A percentile compares a stretch with the other conserved stretches of the same genome.
These are phyloP conservation scores for Julus scanicus DNA, from an alignment of 2,888 invertebrate species.

Conservation along the genomic window DNA sequence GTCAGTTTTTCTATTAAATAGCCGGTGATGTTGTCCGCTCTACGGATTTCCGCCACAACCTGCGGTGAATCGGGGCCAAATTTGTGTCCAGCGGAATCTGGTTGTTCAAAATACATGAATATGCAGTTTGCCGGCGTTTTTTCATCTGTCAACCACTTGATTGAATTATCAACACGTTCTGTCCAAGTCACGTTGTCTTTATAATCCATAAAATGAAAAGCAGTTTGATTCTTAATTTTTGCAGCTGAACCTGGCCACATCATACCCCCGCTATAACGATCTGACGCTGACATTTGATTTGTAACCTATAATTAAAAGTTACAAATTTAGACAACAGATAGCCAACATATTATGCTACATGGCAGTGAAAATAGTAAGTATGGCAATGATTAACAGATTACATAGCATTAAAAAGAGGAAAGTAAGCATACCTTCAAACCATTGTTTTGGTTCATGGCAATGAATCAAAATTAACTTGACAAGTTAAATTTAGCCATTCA, in stretches of 20 bases:
- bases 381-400: too few species aligned
- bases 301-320: constrained; percentile 51
- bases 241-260: constrained; percentile 78
- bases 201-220: constrained; percentile 61
- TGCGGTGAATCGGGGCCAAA: constrained; percentile 62
- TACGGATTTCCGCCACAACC: constrained; percentile 51
- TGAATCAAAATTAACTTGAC: too few species aligned
- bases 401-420: too few species aligned
- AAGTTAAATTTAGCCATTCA: too few species aligned
- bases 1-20: constrained; percentile 49
- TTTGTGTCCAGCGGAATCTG: constrained; percentile 74
- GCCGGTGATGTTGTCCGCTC: constrained; percentile 54
- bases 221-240: constrained; percentile 68
- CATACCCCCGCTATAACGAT: constrained; percentile 71
- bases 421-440: too few species aligned
- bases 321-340: background rate
- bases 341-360: too few species aligned
- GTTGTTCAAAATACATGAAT: constrained; percentile 77
- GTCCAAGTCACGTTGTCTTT: constrained; percentile 61
- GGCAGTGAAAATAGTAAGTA: too few species aligned
- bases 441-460: too few species aligned
- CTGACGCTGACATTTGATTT: constrained; percentile 52
- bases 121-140: constrained; percentile 75
- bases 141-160: constrained; percentile 73
- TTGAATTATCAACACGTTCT: constrained; percentile 69